Percentiles rank a stretch among this genome's conserved stretches.
phyloP scores from a whole-genome alignment of 2,888 invertebrate genomes.

The Cryptus viduatorius region DNA sequence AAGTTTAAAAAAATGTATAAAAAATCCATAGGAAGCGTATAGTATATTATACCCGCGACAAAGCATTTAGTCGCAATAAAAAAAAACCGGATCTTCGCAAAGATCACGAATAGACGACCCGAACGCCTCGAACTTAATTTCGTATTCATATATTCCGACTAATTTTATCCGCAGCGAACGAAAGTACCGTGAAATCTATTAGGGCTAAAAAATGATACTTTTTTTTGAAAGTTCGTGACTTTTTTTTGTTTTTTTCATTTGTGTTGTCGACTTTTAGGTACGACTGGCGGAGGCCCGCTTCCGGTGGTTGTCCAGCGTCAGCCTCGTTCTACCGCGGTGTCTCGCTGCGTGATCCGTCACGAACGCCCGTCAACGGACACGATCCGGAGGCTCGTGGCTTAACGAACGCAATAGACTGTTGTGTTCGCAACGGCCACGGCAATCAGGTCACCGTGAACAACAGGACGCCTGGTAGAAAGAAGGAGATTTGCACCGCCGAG shows the following conservation, averaged over 20 bases:
- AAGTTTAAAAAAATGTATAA: not conserved
- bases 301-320: conserved; percentile 71
- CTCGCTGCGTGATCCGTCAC: conserved; percentile 72
- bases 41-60: not conserved
- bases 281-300: conserved; percentile 76
- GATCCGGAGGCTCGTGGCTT: conserved; percentile 67
- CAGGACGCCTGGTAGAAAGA: conserved; percentile 62
- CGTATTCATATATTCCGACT: not conserved
- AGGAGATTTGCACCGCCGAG: conserved; percentile 69
- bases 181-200: not conserved
- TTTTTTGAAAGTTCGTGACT: not conserved
- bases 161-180: not conserved
- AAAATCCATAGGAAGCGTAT: not conserved
- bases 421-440: conserved; percentile 68
- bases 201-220: not conserved
- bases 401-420: conserved; percentile 64
- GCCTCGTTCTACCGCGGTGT: conserved; percentile 78
- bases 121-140: not conserved
- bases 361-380: conserved; percentile 68
- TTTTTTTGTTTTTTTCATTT: conserved; percentile 1
- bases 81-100: not conserved
- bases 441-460: conserved; percentile 63
- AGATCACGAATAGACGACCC: not conserved
- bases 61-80: not conserved
- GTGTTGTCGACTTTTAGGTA: conserved; percentile 69